These are phyloP conservation scores for Drosophila pegasa DNA, from an alignment of 2,888 invertebrate genomes.

Conservation along the genomic window DNA sequence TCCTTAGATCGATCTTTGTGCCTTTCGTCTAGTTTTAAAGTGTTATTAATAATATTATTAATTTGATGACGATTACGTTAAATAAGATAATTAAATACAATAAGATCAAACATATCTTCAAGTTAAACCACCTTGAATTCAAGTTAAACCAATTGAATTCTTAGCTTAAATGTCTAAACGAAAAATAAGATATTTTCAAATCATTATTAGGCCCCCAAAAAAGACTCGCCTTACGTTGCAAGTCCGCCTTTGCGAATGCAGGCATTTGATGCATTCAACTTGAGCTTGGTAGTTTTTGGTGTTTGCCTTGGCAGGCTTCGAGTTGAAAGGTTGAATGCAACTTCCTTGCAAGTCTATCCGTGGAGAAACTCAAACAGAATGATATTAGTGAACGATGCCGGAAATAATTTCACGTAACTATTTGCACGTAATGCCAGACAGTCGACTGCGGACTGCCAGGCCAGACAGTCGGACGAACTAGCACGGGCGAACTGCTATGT, in stretches of 20 bases:
- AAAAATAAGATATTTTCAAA: neutral
- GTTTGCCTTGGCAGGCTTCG: constrained; percentile 36
- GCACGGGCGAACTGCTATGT: constrained; percentile 2
- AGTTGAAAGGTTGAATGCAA: constrained; percentile 53
- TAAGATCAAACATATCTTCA: too few species aligned
- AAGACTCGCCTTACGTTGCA: too few species aligned
- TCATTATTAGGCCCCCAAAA: neutral
- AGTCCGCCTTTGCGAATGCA: neutral
- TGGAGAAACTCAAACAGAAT: constrained; percentile 55
- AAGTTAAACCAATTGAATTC: too few species aligned
- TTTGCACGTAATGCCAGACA: constrained; percentile 69
- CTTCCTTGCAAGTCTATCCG: constrained; percentile 58
- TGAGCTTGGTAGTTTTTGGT: neutral
- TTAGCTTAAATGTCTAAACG: too few species aligned
- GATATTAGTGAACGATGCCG: constrained; percentile 70
- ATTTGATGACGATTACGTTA: too few species aligned
- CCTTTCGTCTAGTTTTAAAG: too few species aligned
- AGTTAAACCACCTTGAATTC: too few species aligned
- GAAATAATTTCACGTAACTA: constrained; percentile 77
- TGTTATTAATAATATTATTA: too few species aligned
- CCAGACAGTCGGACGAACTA: constrained; percentile 23
- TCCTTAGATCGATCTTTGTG: too few species aligned
- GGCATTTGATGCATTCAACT: constrained; percentile 7
- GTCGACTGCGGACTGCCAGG: too few species aligned
- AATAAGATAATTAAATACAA: too few species aligned